Evolutionary conservation across 2,888 invertebrate species (phyloP).

Genomic region (Stratiomys singularior): DNA sequence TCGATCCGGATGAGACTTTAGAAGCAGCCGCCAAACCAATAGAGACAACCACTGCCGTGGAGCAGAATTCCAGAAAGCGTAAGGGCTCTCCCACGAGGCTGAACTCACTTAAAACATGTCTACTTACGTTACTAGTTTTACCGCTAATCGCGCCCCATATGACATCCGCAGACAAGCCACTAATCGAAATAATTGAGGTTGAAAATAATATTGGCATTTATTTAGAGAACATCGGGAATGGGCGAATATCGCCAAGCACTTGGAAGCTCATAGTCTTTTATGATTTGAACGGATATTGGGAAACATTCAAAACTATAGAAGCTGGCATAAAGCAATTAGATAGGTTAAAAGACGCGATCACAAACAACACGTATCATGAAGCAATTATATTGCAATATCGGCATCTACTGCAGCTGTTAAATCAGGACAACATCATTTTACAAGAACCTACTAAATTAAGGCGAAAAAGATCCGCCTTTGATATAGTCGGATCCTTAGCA

Average conservation of each 20-base stretch:
- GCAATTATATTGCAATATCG: background rate
- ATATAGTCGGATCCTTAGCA: slow-evolving; percentile 18
- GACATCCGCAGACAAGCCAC: background rate
- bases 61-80: background rate
- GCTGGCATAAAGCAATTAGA: background rate
- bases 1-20: background rate
- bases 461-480: slow-evolving; percentile 19
- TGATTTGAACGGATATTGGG: slow-evolving; percentile 11
- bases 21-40: background rate
- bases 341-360: background rate
- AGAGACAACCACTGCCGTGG: background rate
- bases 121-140: background rate
- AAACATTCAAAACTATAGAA: background rate
- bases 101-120: background rate
- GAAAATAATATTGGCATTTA: background rate
- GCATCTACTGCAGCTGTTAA: background rate
- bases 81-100: background rate
- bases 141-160: background rate
- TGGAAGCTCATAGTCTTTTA: slow-evolving; percentile 11
- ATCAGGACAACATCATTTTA: background rate
- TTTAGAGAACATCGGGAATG: background rate
- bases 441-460: background rate
- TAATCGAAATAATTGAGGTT: background rate
- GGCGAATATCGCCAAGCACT: background rate
- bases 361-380: background rate